These are phyloP conservation scores for Dryadula phaetusa DNA, from an alignment of 2,888 invertebrate species.

Conservation along the genomic window DNA sequence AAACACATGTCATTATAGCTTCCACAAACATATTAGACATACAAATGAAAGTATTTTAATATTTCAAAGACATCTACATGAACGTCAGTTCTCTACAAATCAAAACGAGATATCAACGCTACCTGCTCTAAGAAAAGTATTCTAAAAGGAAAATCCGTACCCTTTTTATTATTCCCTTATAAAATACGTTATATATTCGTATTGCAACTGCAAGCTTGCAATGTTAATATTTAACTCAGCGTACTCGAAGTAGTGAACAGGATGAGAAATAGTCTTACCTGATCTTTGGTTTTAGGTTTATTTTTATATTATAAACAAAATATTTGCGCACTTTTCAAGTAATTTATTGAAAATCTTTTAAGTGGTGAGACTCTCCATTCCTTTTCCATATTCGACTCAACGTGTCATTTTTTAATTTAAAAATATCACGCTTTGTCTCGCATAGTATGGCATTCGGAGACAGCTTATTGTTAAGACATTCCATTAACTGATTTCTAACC, in stretches of 20 bases:
- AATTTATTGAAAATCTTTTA: too few relatives aligned
- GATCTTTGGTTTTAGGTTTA: neutral
- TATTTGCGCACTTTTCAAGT: too few relatives aligned
- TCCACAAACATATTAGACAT: too few relatives aligned
- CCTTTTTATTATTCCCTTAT: slow-evolving; percentile 15
- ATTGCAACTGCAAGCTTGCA: slow-evolving; percentile 12
- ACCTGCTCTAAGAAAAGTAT: slow-evolving; percentile 5
- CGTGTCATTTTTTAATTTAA: too few relatives aligned
- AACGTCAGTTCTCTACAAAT: neutral
- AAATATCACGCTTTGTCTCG: too few relatives aligned
- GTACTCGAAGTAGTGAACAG: neutral
- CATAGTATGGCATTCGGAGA: too few relatives aligned
- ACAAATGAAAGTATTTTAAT: neutral
- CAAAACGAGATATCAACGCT: slow-evolving; percentile 7
- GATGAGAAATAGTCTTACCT: slow-evolving; percentile 2
- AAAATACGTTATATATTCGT: neutral
- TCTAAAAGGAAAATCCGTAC: slow-evolving; percentile 11
- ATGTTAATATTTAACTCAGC: slow-evolving; percentile 12
- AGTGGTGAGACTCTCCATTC: too few relatives aligned
- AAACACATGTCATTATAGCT: too few relatives aligned
- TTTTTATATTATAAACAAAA: too few relatives aligned
- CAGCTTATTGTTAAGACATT: too few relatives aligned
- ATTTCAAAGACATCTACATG: neutral
- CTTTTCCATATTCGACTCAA: too few relatives aligned
- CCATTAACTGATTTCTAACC: too few relatives aligned